Evolutionary conservation across 2,888 invertebrate genomes (phyloP).

Genomic region (Dasypolia templi): DNA sequence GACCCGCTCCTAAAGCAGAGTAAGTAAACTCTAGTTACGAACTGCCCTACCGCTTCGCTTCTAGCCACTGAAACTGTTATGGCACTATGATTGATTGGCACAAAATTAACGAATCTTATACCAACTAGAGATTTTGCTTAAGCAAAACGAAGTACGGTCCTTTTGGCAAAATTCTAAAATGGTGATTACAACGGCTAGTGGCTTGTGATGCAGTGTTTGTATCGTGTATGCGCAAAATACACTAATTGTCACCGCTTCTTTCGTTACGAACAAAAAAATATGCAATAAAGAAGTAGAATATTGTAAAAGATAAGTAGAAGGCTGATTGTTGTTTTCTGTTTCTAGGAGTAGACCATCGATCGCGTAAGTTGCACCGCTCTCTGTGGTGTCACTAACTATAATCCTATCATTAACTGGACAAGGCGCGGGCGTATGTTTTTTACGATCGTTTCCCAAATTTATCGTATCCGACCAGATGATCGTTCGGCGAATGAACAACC

Average conservation of each 20-base stretch:
- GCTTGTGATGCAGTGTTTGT: slow-evolving; percentile 80
- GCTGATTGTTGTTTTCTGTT: slow-evolving; percentile 91
- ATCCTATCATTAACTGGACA: slow-evolving; percentile 84
- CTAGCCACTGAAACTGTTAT: slow-evolving; percentile 77
- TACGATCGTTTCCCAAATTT: slow-evolving; percentile 73
- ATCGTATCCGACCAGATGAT: slow-evolving; percentile 77
- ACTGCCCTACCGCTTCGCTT: slow-evolving; percentile 83
- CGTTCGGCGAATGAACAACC: slow-evolving; percentile 75
- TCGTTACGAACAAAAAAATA: slow-evolving; percentile 75
- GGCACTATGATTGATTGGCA: slow-evolving; percentile 82
- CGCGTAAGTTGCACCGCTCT: slow-evolving; percentile 91
- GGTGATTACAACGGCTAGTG: slow-evolving; percentile 72
- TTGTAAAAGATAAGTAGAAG: slow-evolving; percentile 82
- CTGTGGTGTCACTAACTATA: slow-evolving; percentile 90
- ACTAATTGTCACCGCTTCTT: slow-evolving; percentile 83
- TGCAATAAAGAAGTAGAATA: slow-evolving; percentile 77
- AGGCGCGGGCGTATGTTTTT: slow-evolving; percentile 83
- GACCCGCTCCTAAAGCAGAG: slow-evolving; percentile 93
- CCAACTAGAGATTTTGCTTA: slow-evolving; percentile 69
- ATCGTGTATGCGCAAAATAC: slow-evolving; percentile 82
- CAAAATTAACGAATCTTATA: slow-evolving; percentile 71
- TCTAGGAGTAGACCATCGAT: slow-evolving; percentile 91
- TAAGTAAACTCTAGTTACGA: slow-evolving; percentile 86
- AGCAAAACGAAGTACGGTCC: slow-evolving; percentile 61
- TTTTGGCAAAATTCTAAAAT: slow-evolving; percentile 75